These are phyloP conservation scores for Silurus lanzhouensis DNA, from an alignment of 2,797 vertebrate genomes.

Conservation along the genomic window DNA sequence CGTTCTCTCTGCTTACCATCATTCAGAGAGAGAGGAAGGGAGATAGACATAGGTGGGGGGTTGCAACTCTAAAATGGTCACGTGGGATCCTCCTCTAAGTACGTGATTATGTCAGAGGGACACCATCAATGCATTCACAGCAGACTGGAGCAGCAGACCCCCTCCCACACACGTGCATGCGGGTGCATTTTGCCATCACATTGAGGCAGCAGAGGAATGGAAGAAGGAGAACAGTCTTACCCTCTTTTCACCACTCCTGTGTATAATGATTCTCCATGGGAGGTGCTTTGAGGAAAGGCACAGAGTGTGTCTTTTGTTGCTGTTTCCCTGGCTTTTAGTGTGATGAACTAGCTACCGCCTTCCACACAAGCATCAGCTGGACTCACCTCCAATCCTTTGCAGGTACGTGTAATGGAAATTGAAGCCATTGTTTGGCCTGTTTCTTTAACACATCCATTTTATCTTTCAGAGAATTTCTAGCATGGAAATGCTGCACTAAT, in stretches of 20 bases:
- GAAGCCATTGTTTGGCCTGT: not conserved
- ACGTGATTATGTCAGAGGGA: conserved; percentile 16
- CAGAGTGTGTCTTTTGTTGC: conserved; percentile 8
- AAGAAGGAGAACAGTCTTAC: not conserved
- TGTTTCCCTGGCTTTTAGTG: conserved; percentile 2
- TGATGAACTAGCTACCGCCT: not conserved
- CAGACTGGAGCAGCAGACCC: conserved; percentile 18
- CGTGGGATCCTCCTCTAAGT: conserved; percentile 21
- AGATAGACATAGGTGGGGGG: conserved; percentile 18
- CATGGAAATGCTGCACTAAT: not conserved
- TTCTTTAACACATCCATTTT: not conserved
- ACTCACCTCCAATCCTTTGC: not conserved
- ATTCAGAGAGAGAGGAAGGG: not conserved
- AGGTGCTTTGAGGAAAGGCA: not conserved
- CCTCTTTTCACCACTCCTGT: not conserved
- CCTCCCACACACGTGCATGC: not conserved
- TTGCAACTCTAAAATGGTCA: conserved; percentile 20
- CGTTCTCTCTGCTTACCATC: conserved; percentile 4
- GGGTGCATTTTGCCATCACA: not conserved
- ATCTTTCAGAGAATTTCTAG: not conserved
- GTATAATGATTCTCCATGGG: not conserved
- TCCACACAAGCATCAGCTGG: conserved; percentile 5
- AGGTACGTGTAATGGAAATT: conserved; percentile 6
- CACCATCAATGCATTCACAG: conserved; percentile 23
- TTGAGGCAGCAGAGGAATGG: not conserved